These are phyloP conservation scores for Poeciliopsis paucimaculata DNA, from an alignment of 2,797 vertebrate genomes.

Conservation along the genomic window DNA sequence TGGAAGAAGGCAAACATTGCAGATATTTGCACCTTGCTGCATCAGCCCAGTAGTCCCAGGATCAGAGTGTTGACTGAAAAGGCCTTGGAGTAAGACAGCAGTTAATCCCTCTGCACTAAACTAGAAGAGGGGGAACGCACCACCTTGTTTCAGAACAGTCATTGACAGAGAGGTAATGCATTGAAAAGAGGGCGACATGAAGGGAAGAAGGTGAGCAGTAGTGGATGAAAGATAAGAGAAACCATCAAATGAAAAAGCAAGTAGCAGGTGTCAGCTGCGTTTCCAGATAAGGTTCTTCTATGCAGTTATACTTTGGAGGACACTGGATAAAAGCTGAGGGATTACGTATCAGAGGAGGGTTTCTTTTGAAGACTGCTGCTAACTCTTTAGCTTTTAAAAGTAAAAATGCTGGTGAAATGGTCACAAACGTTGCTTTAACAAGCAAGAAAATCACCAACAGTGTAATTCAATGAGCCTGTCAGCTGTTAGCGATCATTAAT, in stretches of 20 bases:
- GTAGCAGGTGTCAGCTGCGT: constrained; percentile 38
- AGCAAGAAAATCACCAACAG: neutral
- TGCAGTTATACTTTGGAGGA: constrained; percentile 38
- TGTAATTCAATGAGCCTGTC: neutral
- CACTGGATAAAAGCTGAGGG: constrained; percentile 32
- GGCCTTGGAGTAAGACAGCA: constrained; percentile 37
- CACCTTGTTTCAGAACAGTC: constrained; percentile 54
- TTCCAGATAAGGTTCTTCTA: constrained; percentile 50
- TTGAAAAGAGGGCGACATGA: constrained; percentile 32
- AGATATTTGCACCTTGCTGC: constrained; percentile 55
- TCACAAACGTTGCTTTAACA: neutral
- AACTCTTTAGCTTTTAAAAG: neutral
- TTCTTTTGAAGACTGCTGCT: neutral
- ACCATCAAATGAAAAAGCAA: neutral
- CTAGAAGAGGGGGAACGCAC: constrained; percentile 31
- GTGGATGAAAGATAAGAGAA: constrained; percentile 8
- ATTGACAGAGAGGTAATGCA: constrained; percentile 45
- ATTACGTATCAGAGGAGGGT: constrained; percentile 14
- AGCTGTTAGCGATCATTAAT: neutral
- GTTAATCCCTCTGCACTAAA: constrained; percentile 54
- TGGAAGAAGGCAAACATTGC: constrained; percentile 63
- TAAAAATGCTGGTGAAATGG: neutral
- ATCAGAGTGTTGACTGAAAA: constrained; percentile 49
- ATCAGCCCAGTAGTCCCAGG: constrained; percentile 44
- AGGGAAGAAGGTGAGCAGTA: constrained; percentile 43